Evolutionary conservation across 2,888 invertebrate species (phyloP).

Genomic region (Dyspetes luteomarginatus): DNA sequence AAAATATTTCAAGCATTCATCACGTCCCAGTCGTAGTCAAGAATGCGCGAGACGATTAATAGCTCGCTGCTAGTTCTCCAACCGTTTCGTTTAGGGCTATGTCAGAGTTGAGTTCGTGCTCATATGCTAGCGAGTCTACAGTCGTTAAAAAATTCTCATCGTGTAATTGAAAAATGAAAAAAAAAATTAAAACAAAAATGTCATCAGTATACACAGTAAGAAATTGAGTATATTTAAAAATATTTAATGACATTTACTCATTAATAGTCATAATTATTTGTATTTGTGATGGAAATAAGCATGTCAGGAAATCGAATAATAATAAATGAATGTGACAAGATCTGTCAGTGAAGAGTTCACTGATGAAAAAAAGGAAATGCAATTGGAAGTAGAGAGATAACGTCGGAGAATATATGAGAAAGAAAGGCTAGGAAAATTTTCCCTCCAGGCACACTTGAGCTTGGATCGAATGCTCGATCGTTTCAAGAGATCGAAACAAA

Average conservation of each 20-base stretch:
- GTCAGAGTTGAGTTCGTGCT: conserved; percentile 12
- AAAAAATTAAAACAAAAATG: conserved; percentile 12
- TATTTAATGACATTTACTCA: too few species aligned
- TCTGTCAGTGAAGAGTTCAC: not conserved
- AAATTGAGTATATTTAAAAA: not conserved
- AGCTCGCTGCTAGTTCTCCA: conserved; percentile 15
- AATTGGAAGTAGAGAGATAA: conserved; percentile 29
- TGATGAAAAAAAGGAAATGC: conserved; percentile 10
- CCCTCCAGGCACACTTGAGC: conserved; percentile 33
- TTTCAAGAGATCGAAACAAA: conserved; percentile 45
- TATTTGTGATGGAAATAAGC: too few species aligned
- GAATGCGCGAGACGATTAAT: conserved; percentile 54
- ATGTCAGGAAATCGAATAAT: conserved; percentile 14
- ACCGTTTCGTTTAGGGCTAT: not conserved
- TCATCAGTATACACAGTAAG: too few species aligned
- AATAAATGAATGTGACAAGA: conserved; percentile 45
- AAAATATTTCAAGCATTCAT: conserved; percentile 50
- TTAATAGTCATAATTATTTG: too few species aligned
- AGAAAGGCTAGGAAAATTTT: conserved; percentile 8
- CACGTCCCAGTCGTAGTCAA: conserved; percentile 23
- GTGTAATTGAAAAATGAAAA: not conserved
- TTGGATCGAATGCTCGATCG: conserved; percentile 49
- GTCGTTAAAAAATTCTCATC: not conserved
- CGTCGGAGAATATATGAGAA: conserved; percentile 34
- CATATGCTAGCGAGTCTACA: conserved; percentile 5